phyloP scores from a whole-genome alignment of 2,888 invertebrate species.

The Netelia melanura region DNA sequence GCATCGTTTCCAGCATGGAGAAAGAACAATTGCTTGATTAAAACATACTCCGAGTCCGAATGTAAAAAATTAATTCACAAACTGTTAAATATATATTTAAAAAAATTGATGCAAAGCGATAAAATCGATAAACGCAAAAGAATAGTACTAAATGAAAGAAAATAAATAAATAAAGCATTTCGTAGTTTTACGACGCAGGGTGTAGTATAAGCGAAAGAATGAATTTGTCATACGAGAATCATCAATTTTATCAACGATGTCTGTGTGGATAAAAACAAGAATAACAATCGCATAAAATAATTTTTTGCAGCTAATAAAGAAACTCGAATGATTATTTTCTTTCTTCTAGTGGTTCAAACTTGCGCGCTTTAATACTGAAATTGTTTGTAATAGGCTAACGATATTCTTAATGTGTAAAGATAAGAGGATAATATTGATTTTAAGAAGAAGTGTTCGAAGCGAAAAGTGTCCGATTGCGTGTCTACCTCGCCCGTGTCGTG shows the following conservation, averaged over 20 bases:
- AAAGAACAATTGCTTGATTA: constrained; percentile 27
- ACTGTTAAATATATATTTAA: constrained; percentile 30
- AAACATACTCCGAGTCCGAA: constrained; percentile 20
- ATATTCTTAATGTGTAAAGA: constrained; percentile 42
- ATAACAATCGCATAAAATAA: constrained; percentile 19
- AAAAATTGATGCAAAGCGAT: constrained; percentile 27
- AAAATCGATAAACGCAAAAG: constrained; percentile 35
- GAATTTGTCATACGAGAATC: constrained; percentile 35
- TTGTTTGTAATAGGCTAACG: constrained; percentile 51
- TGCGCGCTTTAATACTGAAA: constrained; percentile 40
- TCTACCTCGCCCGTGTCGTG: constrained; percentile 55
- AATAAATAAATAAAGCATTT: background rate
- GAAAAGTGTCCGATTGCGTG: constrained; percentile 54
- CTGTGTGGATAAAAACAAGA: constrained; percentile 4
- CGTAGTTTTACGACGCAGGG: constrained; percentile 37
- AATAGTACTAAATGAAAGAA: constrained; percentile 16
- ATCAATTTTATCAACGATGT: constrained; percentile 36
- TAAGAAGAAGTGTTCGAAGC: background rate
- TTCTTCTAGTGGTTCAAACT: constrained; percentile 30
- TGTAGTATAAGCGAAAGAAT: constrained; percentile 40
- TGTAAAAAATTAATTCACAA: constrained; percentile 16
- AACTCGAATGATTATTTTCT: constrained; percentile 41
- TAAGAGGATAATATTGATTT: constrained; percentile 24
- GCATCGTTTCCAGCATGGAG: background rate
- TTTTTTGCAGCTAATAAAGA: constrained; percentile 44